These are phyloP conservation scores for Xyliphius kryptos DNA, from an alignment of 2,113 vertebrate genomes.

Conservation along the genomic window DNA sequence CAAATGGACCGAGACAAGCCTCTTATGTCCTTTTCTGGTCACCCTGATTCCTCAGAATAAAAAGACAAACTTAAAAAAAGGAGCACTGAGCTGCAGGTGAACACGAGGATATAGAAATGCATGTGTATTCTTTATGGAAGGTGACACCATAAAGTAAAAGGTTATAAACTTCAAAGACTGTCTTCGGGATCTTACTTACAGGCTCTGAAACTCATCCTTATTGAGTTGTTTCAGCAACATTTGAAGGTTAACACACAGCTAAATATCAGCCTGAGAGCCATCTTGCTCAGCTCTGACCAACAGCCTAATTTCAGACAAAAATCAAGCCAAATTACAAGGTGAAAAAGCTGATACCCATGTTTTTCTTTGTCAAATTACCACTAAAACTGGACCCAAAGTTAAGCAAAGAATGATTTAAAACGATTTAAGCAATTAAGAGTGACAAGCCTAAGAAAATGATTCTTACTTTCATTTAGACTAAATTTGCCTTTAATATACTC, in stretches of 20 bases:
- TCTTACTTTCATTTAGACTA: too few relatives aligned
- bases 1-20: constrained; percentile 9
- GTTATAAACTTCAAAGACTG: neutral
- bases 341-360: too few relatives aligned
- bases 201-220: neutral
- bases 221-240: neutral
- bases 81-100: neutral
- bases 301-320: neutral
- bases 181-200: neutral
- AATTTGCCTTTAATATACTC: too few relatives aligned
- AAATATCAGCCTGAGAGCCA: neutral
- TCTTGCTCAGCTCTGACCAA: neutral
- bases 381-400: too few relatives aligned
- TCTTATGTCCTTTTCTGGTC: constrained; percentile 15
- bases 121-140: neutral
- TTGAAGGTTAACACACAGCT: neutral
- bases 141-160: neutral
- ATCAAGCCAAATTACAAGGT: too few relatives aligned
- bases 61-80: neutral
- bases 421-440: too few relatives aligned
- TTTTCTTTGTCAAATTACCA: too few relatives aligned
- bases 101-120: neutral
- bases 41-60: neutral
- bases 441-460: too few relatives aligned
- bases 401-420: too few relatives aligned